phyloP scores from a whole-genome alignment of 2,113 vertebrate genomes.

The Scytalopus superciliaris region DNA sequence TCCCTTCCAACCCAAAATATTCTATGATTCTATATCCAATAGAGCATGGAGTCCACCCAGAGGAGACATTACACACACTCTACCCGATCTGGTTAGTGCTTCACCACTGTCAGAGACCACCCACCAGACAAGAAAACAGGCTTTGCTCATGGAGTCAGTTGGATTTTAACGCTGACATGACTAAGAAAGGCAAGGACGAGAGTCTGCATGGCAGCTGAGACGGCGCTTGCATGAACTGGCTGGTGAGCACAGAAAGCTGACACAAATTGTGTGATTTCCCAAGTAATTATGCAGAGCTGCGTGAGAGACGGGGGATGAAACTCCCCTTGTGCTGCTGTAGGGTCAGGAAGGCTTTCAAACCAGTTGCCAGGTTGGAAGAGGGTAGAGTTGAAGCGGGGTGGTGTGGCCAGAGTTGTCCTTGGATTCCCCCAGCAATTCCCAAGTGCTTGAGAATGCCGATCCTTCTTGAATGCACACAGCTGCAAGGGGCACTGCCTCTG shows the following conservation, averaged over 20 bases:
- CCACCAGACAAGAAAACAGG: fast-evolving
- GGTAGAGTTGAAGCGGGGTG: not conserved
- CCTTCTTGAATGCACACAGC: not conserved
- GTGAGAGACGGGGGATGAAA: not conserved
- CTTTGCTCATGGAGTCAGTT: fast-evolving
- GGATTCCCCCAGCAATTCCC: not conserved
- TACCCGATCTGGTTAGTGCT: not conserved
- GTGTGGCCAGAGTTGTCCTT: not conserved
- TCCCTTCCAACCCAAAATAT: not conserved
- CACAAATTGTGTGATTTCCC: not conserved
- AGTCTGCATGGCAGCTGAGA: not conserved
- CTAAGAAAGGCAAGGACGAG: not conserved
- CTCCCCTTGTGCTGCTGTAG: not conserved
- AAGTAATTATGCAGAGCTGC: not conserved
- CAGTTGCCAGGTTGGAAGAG: not conserved
- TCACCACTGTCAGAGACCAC: not conserved
- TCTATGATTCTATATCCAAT: not conserved
- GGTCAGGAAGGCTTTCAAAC: not conserved
- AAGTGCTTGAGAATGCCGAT: not conserved
- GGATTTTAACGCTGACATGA: not conserved
- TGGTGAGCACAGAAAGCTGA: not conserved
- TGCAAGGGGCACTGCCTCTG: constrained; percentile 15
- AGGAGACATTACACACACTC: not conserved
- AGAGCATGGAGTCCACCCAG: not conserved
- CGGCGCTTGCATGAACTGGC: not conserved